Percentiles rank a stretch among this genome's conserved stretches.
Evolutionary conservation across 2,888 invertebrate species (phyloP).

Genomic region (Drepanosiphum platanoidis): DNA sequence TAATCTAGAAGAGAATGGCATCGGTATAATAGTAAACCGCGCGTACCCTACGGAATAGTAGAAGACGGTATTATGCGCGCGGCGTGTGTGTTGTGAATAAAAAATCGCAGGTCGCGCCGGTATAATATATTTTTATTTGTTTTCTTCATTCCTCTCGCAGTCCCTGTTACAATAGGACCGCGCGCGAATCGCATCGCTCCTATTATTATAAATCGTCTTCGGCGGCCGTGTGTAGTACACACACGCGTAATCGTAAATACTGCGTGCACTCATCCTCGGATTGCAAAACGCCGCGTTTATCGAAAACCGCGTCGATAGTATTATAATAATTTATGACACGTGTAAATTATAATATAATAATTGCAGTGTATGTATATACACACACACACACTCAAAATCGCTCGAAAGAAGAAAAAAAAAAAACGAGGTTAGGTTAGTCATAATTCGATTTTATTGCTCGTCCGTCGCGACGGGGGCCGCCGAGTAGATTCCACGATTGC

Average conservation of each 20-base stretch:
- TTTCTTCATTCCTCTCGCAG: neutral
- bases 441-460: no score
- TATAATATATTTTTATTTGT: neutral
- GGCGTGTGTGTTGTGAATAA: constrained; percentile 18
- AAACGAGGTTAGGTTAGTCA: no score
- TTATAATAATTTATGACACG: neutral
- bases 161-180: neutral
- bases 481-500: no score
- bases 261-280: no score
- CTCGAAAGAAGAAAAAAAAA: no score
- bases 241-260: no score
- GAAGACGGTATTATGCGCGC: constrained; percentile 5
- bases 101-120: neutral
- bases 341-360: neutral
- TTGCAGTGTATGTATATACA: neutral
- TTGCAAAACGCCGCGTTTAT: neutral
- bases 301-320: neutral
- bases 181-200: no score
- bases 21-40: neutral
- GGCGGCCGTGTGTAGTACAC: no score
- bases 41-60: neutral
- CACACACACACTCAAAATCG: no score
- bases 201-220: no score
- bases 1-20: neutral
- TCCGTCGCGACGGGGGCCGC: no score